A percentile compares a stretch with the other conserved stretches of the same genome.
Evolutionary conservation across 2,888 invertebrate species (phyloP).

Genomic region (Neria commutata): DNA sequence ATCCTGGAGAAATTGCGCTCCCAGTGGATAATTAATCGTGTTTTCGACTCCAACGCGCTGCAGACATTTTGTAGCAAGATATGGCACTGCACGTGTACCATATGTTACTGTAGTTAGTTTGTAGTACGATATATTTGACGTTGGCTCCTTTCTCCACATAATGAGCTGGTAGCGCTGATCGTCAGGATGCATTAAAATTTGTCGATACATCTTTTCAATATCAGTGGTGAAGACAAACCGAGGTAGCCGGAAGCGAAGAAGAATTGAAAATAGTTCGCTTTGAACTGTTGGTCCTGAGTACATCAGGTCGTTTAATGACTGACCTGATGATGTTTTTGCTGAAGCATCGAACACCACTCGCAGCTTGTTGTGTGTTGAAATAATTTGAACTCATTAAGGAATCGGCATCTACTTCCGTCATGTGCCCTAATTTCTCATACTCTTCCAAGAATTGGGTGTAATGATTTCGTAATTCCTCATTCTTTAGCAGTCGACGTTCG

Average conservation of each 20-base stretch:
- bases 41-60: conserved; percentile 8
- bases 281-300: background rate
- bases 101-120: conserved; percentile 24
- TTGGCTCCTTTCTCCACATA: conserved; percentile 14
- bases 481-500: conserved; percentile 7
- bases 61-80: conserved; percentile 9
- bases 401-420: background rate
- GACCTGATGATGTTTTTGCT: background rate
- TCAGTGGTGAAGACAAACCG: background rate
- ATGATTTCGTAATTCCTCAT: background rate
- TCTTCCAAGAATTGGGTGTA: conserved; percentile 7
- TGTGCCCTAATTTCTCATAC: conserved; percentile 11
- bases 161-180: conserved; percentile 8
- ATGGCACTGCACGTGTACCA: conserved; percentile 17
- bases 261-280: background rate
- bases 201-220: conserved; percentile 13
- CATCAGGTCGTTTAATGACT: background rate
- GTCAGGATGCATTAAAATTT: conserved; percentile 5
- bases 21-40: background rate
- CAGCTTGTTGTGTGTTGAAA: background rate
- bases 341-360: conserved; percentile 5
- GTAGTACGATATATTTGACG: conserved; percentile 11
- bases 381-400: background rate
- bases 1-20: background rate
- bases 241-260: background rate